Base-by-base conservation (phyloP, 2,888 invertebrate species). In the Philereme transversata region DNA sequence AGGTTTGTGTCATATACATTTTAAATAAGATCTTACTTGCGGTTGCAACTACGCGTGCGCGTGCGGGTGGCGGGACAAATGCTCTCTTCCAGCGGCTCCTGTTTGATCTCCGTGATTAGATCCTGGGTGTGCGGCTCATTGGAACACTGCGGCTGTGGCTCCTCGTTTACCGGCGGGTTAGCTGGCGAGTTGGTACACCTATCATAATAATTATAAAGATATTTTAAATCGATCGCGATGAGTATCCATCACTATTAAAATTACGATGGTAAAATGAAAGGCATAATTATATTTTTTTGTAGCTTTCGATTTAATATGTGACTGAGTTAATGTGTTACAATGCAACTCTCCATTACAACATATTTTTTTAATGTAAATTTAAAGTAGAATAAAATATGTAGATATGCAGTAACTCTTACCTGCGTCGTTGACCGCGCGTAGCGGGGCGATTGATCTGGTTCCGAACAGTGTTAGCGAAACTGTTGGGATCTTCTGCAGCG, bases 401-500 rank as follows among this genome's bases (percentile, higher is more conserved):
- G n/a, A n/a, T n/a, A n/a, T n/a, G n/a, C n/a, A n/a, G n/a, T n/a
- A n/a, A n/a, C 22, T 22, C 52, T 22, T 60, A 62, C 62, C 58
- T 55, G 11, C 55, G 51, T 7, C 55, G 51, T 45, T 45, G 57
- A 1, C 57, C 57, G 4, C 62, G 51, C 2, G 58, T 55, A 1
- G 55, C 49, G 0, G 55, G 62, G 1, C 62, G 56, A 8, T 48
- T 51, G 6, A 59, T 62, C n/a, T 62, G 55, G 6, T 51, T 54
- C 40, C 58, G 51, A 7, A 51, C 36, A 2, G 58, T 54, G 8
- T 46, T 60, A 1, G 51, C 64, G 8, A 57, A 56, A 11, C 60
- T 60, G n/a, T 57, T 36, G 0, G 64, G 57, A 8, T 64, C 64
- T 5, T 64, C 64, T 6, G 52, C 22, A 34, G 10, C 44, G 44